Evolutionary conservation across 2,113 vertebrate genomes (phyloP), one percentile per base, ranked within the genome.

Genomic region (Forbesichthys agassizii): DNA sequence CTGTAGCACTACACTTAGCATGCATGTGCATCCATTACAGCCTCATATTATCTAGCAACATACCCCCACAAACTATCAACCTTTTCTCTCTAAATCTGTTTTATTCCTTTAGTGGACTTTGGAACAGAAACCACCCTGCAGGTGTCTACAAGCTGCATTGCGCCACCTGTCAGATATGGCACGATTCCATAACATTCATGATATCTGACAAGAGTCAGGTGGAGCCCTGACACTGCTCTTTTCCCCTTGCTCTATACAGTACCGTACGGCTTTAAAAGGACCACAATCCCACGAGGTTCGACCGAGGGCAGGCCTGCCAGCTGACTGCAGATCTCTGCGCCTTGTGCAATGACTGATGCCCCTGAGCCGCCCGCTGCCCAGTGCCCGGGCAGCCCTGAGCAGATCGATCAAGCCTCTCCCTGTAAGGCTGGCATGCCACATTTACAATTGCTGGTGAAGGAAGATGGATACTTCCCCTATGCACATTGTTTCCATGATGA

Each of bases 401-500:
- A 84, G 75, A 91, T 92, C 82, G 53, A 90, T 93, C 80, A 87
- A 42, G 10, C 77, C 66, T 78, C 79, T 80, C 68, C 68, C 74
- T 70, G n/a, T 73, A 76, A 72, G 46, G 48, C 61, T 69, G 82
- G 62, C 73, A 61, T 71, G 79, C 68, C 81, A 82, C 74, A 85
- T 88, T 89, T 79, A 87, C 82, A 89, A 88, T 91, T 75, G 73
- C 64, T 18, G 4, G 52, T 84, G 71, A 85, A 70, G 74, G 69
- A 72, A 83, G 85, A 90, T 81, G 61, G 77, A 88, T 86, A 76
- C 62, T 80, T 86, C 66, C 79, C 71, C 65, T 68, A 53, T 70
- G 71, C 47, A 69, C 57, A 69, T 75, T 79, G 48, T 82, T 84
- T 82, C 59, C 68, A 74, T 84, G 76, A 88, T 83, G 20, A 82